Base-by-base conservation (phyloP, 2,113 vertebrate genomes). In the Daubentonia madagascariensis region DNA sequence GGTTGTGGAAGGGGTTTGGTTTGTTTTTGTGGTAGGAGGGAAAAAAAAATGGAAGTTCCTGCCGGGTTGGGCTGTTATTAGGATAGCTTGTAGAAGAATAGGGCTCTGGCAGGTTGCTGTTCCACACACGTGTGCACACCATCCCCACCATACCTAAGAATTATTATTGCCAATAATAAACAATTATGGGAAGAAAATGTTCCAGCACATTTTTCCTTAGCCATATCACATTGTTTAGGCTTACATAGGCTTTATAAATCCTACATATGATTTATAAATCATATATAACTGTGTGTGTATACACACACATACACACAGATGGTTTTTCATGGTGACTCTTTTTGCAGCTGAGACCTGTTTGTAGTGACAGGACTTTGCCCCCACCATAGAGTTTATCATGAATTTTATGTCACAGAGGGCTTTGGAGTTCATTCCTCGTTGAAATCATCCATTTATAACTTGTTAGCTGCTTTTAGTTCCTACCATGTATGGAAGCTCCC, bases 111-210 rank as follows among this genome's bases (percentile, higher is more conserved):
- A 0, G n/a, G 72, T 87, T 70, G 48, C 57, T 94, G 30, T 92
- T 59, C 85, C 20, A 78, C 79, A 45, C 63, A 28, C 5, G 30
- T 11, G 28, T 23, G 28, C 32, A 40, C 70, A 6, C 65, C 54
- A 45, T 48, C 85, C 30, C 61, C 91, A 72, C 61, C 54, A 88
- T 37, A 93, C 73, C 63, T 83, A 6, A 25, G 72, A 84, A 70
- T 76, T 88, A 43, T 91, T 96, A 61, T 79, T 85, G 59, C n/a
- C n/a, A n/a, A n/a, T 85, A 93, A 72, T 81, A 54, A n/a, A n/a
- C n/a, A n/a, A n/a, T n/a, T n/a, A 57, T 20, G n/a, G 81, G n/a
- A 45, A 87, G 43, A 93, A 57, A 65, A 50, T 75, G 67, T 88
- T 40, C 57, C 83, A 87, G 76, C 59, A 54, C 76, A 59, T 87